Base-by-base conservation (phyloP, 2,113 vertebrate genomes). In the Hemicordylus capensis region DNA sequence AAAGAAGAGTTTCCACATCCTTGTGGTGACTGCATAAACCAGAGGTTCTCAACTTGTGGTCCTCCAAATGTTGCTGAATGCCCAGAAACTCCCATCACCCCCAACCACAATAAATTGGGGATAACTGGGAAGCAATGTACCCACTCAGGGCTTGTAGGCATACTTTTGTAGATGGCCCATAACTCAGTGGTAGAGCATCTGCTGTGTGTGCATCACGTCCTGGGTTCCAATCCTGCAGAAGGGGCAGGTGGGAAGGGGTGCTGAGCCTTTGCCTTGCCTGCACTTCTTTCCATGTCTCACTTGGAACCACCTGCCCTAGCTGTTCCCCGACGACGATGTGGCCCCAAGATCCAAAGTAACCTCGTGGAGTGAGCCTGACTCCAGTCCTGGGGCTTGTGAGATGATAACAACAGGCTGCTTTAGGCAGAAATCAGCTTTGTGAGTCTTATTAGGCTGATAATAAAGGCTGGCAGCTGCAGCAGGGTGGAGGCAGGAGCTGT, bases 351-450 rank as follows among this genome's bases (percentile, higher is more conserved):
- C 26, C 26, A 84, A 48, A 76, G 1, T 6, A 56, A 54, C 48
- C 34, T 24, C 66, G 37, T 11, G 5, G 48, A 64, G 12, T 48
- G 42, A 63, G 44, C 59, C 31, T 83, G 17, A 46, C 48, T 75
- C 64, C 28, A 12, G 61, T 19, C 26, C 77, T 7, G 51, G 82
- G 84, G 83, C 86, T 89, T 84, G 69, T 84, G 89, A 86, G 88
- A 88, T 91, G 87, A 91, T 84, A 93, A 87, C n/a, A n/a, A n/a
- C 87, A 88, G 89, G 69, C 89, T 90, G 89, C 86, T 93, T 94
- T 88, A 89, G 80, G 87, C 83, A 85, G 89, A 86, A 93, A 91
- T 84, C 83, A 0, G 0, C 91, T 93, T 80, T 87, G 80, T 87
- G n/a, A 90, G 84, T 87, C 89, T 87, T 91, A 89, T 81, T 76